A percentile compares a stretch with the other conserved stretches of the same genome.
These are phyloP conservation scores for Acleris literana DNA, from an alignment of 2,888 invertebrate species.

Conservation along the genomic window DNA sequence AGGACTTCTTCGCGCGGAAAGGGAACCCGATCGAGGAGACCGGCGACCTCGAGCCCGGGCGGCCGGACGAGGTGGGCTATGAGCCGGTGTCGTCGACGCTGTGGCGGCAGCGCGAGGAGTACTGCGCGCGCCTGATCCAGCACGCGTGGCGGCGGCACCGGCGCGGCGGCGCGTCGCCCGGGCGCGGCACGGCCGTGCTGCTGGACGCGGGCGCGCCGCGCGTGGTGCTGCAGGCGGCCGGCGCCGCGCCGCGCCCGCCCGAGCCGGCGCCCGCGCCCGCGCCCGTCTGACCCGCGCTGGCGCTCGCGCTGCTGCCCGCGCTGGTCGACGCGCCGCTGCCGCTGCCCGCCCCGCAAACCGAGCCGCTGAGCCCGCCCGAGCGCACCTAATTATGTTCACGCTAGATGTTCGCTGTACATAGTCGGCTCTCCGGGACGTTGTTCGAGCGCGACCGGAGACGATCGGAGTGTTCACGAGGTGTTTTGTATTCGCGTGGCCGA, in stretches of 20 bases:
- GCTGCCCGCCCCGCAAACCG: conserved; percentile 79
- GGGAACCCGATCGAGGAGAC: conserved; percentile 97
- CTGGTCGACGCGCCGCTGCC: conserved; percentile 78
- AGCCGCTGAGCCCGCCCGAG: conserved; percentile 79
- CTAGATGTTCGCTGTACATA: conserved; percentile 66
- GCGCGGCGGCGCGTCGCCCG: conserved; percentile 82
- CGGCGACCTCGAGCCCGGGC: conserved; percentile 93
- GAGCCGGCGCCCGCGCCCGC: conserved; percentile 90
- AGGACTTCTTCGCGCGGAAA: conserved; percentile 98
- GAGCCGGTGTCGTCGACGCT: conserved; percentile 97
- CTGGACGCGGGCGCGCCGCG: conserved; percentile 84
- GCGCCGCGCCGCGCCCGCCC: conserved; percentile 94
- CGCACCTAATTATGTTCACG: conserved; percentile 77
- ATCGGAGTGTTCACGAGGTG: conserved; percentile 72
- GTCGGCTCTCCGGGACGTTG: conserved; percentile 61
- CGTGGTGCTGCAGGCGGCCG: conserved; percentile 92
- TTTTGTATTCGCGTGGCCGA: conserved; percentile 78
- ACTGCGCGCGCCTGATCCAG: conserved; percentile 97
- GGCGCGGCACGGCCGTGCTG: conserved; percentile 85
- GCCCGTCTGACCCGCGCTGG: conserved; percentile 84
- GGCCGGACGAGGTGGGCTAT: conserved; percentile 94
- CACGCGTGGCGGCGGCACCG: conserved; percentile 96
- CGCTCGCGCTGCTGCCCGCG: conserved; percentile 82
- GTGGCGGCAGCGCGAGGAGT: conserved; percentile 98
- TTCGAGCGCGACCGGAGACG: conserved; percentile 68